Conservation (phyloP, 2,888 invertebrate species). For the Cheilosia scutellata region DNA sequence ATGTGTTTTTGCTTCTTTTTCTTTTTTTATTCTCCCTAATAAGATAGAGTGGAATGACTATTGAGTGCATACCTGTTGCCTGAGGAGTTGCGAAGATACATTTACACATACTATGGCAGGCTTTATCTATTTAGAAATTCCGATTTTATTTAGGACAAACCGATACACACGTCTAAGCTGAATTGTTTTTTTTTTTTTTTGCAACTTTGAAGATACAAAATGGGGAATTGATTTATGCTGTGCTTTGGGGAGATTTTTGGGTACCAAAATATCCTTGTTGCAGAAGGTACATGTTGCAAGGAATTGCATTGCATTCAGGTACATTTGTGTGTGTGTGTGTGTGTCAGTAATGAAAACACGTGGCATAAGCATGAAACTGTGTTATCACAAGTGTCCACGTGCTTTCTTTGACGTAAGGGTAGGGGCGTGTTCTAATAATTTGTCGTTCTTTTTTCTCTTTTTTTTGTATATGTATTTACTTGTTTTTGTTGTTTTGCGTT, state of each 20-base stretch:
- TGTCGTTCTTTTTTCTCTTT: conserved; percentile 9
- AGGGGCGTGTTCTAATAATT: conserved; percentile 81
- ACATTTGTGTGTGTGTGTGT: conserved; percentile 9
- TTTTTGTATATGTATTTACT: conserved; percentile 14
- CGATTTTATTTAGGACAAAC: conserved; percentile 73
- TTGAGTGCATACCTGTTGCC: conserved; percentile 13
- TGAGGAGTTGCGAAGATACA: conserved; percentile 18
- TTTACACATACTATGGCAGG: conserved; percentile 3
- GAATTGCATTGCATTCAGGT: conserved; percentile 2
- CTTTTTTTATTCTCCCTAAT: neutral
- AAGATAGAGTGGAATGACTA: conserved; percentile 27
- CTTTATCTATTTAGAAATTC: conserved; percentile 74
- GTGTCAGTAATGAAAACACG: conserved; percentile 66
- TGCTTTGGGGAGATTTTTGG: neutral
- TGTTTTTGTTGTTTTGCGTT: conserved; percentile 13
- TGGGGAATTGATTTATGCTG: conserved; percentile 61
- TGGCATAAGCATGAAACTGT: conserved; percentile 72
- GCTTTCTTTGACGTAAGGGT: conserved; percentile 82
- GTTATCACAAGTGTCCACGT: conserved; percentile 80
- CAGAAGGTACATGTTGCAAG: conserved; percentile 53
- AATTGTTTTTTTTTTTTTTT: conserved; percentile 27
- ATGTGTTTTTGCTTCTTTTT: conserved; percentile 4
- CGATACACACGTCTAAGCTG: conserved; percentile 63
- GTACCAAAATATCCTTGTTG: conserved; percentile 42
- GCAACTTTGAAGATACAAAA: conserved; percentile 68